Conservation (phyloP, 37 sponge, comb jelly and placozoan species). For the Halisarca cf. caerulea region DNA sequence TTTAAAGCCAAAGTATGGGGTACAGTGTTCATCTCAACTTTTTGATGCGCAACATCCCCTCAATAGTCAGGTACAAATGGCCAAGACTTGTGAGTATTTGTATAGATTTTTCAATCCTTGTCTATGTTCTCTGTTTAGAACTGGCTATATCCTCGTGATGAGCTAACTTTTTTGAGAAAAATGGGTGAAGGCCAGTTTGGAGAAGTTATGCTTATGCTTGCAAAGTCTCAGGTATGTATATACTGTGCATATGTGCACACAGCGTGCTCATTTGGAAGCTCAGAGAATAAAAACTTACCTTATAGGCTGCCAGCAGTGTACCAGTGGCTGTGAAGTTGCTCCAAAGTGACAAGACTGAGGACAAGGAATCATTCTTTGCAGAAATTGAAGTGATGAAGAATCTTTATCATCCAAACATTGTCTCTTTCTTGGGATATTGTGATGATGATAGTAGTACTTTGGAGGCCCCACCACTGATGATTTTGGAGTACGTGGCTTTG, state of each 20-base stretch:
- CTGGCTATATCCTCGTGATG: constrained; percentile 7
- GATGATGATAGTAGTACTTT: not conserved
- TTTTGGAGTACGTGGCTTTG: constrained; percentile 16
- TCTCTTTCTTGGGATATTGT: constrained; percentile 9
- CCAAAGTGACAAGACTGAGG: constrained; percentile 2
- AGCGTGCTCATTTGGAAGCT: not conserved
- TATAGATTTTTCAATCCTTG: too few relatives aligned
- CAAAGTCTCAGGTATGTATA: not conserved
- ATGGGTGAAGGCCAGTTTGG: constrained; percentile 19
- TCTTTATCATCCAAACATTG: constrained; percentile 21
- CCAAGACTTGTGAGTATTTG: not conserved
- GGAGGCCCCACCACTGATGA: constrained; percentile 15
- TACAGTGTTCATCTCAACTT: too few relatives aligned
- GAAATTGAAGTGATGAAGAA: constrained; percentile 8
- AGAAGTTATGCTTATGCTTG: constrained; percentile 8
- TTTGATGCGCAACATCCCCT: not conserved
- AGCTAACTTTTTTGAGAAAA: not conserved
- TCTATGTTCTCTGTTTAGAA: not conserved
- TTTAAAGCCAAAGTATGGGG: too few relatives aligned
- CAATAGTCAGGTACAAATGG: not conserved
- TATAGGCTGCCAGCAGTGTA: not conserved
- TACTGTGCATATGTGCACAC: not conserved
- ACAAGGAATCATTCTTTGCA: not conserved
- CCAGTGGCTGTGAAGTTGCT: constrained; percentile 16
- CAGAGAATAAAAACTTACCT: too few relatives aligned